A percentile compares a stretch with the other conserved stretches of the same genome.
Evolutionary conservation across 2,888 invertebrate genomes (phyloP).

Genomic region (Byasa hedistus): DNA sequence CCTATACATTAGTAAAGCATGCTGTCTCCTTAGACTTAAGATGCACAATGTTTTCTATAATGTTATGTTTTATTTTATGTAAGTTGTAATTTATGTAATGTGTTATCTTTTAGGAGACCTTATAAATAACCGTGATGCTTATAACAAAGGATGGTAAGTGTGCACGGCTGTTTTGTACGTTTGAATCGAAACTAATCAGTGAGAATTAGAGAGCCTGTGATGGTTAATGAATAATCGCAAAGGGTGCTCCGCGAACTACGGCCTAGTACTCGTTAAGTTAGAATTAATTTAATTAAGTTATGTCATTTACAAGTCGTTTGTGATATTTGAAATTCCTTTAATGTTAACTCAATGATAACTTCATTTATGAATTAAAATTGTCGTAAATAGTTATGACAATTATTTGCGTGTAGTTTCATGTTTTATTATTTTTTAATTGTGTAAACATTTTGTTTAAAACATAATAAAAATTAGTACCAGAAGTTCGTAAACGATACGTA

Average conservation of each 20-base stretch:
- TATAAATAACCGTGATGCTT: background rate
- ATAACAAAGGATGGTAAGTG: background rate
- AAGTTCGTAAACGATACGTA: too few species aligned
- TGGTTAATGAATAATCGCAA: slow-evolving; percentile 3
- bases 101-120: too few species aligned
- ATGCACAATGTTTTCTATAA: too few species aligned
- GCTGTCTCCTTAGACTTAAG: too few species aligned
- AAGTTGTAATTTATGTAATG: too few species aligned
- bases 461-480: too few species aligned
- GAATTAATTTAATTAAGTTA: background rate
- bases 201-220: background rate
- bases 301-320: background rate
- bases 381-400: too few species aligned
- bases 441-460: too few species aligned
- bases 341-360: background rate
- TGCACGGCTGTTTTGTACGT: background rate
- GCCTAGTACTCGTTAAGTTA: background rate
- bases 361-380: background rate
- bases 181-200: slow-evolving; percentile 4
- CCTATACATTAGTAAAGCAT: too few species aligned
- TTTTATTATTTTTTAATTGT: too few species aligned
- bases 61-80: too few species aligned
- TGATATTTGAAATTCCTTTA: background rate
- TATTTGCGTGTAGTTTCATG: too few species aligned
- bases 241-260: background rate